Evolutionary conservation across 2,888 invertebrate species (phyloP), one percentile per base, ranked within the genome.

Genomic region (Mesoligia furuncula): DNA sequence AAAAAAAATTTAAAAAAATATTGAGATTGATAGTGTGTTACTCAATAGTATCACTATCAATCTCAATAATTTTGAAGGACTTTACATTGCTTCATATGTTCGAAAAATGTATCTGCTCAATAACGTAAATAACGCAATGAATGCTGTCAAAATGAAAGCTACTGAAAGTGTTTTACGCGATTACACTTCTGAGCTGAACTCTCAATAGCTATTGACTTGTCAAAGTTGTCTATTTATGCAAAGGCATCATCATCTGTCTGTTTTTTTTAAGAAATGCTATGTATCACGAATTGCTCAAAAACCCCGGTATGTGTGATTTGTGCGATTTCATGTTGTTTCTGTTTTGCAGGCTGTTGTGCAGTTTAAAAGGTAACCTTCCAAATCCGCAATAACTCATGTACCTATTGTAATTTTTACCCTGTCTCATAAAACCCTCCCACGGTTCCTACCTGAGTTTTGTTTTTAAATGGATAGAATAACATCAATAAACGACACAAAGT

Each of bases 401-500:
- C 54, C 54, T 54, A 59, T 65, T 76, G 31, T 76, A 27, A 77
- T 51, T 51, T 54, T 27, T 42, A 66, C 65, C 66, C 20, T 7
- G 27, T 27, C n/a, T 77, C 36, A 24, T 17, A 45, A 59, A 61
- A 31, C 5, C 5, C 20, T 13, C 31, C 17, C 15, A 45, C 51
- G 51, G 8, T 64, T n/a, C 4, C 24, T n/a, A 36, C 11, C 54
- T n/a, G 31, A 15, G 8, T 42, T 39, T 48, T 59, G 27, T 75
- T 59, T 51, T 42, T 11, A 39, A 11, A 76, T 31, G 24, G 17
- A 5, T 57, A 24, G 6, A 69, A 54, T 42, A 67, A 62, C 31
- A 54, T 54, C 61, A 79, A 62, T 65, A 27, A 67, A 62, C 8
- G 74, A 86, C 68, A 86, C 72, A 83, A 70, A 69, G 27, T 73